A percentile compares a stretch with the other conserved stretches of the same genome.
Conservation (phyloP, 2,888 invertebrate genomes). For the Cecidostiba fungosa region DNA sequence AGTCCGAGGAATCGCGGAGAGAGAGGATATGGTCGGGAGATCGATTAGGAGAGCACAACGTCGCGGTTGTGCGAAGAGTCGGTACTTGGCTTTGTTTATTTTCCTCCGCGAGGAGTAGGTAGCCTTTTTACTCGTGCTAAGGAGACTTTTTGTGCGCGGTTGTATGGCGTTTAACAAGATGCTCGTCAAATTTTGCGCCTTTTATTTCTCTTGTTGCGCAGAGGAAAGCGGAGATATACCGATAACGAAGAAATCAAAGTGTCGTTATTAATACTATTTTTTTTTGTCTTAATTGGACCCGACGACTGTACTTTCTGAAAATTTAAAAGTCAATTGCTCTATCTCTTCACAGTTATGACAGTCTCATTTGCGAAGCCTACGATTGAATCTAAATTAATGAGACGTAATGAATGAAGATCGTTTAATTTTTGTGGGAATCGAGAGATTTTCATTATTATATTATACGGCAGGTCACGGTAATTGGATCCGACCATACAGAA, state of each 20-base stretch:
- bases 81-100: conserved; percentile 5
- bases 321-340: neutral
- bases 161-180: neutral
- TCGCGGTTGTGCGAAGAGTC: conserved; percentile 6
- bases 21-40: conserved; percentile 15
- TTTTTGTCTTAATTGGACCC: neutral
- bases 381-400: conserved; percentile 54
- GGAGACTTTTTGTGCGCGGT: neutral
- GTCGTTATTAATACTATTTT: neutral
- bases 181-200: neutral
- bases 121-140: neutral
- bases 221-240: neutral
- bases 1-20: conserved; percentile 19
- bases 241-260: neutral
- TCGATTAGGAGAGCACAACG: conserved; percentile 41
- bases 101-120: neutral
- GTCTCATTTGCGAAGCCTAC: too few species aligned
- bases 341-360: neutral
- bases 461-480: conserved; percentile 40
- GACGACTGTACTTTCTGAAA: neutral
- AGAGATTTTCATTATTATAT: conserved; percentile 35
- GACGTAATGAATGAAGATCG: conserved; percentile 32
- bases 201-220: neutral
- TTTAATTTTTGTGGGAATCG: conserved; percentile 56
- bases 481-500: conserved; percentile 35